Percentiles rank a stretch among this genome's conserved stretches.
These are phyloP conservation scores for Boulengeromyrus knoepffleri DNA, from an alignment of 2,113 vertebrate genomes.

Conservation along the genomic window DNA sequence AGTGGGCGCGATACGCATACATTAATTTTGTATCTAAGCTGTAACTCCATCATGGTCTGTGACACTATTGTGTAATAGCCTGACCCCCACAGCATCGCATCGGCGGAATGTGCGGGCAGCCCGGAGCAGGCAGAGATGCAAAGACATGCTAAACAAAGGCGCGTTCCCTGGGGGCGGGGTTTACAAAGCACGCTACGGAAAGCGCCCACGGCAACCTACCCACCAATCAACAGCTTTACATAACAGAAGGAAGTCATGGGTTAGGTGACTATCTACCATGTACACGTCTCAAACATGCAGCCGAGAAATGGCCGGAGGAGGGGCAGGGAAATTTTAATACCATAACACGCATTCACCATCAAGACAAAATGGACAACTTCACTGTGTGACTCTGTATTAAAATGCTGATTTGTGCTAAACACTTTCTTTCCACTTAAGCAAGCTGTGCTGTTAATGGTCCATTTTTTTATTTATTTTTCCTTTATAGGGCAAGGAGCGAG, in stretches of 20 bases:
- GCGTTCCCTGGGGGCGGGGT: not conserved
- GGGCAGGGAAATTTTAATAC: not conserved
- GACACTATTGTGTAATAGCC: constrained; percentile 23
- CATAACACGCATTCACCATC: not conserved
- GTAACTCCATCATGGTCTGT: constrained; percentile 13
- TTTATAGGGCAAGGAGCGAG: not conserved
- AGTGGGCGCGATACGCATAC: constrained; percentile 44
- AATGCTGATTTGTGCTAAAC: constrained; percentile 3
- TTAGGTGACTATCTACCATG: not conserved
- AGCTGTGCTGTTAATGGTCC: not conserved
- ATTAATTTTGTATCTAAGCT: constrained; percentile 49
- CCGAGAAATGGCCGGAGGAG: not conserved
- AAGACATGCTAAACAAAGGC: not conserved
- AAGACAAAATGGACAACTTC: not conserved
- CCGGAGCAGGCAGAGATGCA: not conserved
- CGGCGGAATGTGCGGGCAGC: not conserved
- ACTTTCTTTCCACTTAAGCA: constrained; percentile 11
- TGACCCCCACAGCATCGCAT: not conserved
- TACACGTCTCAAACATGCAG: not conserved
- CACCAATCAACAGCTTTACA: not conserved
- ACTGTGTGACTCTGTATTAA: not conserved
- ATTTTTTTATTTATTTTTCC: not conserved
- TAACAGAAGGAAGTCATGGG: not conserved
- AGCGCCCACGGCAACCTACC: not conserved
- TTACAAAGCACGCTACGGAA: too few relatives aligned